Evolutionary conservation across 2,888 invertebrate genomes (phyloP).

Genomic region (Eutolmus rufibarbis): DNA sequence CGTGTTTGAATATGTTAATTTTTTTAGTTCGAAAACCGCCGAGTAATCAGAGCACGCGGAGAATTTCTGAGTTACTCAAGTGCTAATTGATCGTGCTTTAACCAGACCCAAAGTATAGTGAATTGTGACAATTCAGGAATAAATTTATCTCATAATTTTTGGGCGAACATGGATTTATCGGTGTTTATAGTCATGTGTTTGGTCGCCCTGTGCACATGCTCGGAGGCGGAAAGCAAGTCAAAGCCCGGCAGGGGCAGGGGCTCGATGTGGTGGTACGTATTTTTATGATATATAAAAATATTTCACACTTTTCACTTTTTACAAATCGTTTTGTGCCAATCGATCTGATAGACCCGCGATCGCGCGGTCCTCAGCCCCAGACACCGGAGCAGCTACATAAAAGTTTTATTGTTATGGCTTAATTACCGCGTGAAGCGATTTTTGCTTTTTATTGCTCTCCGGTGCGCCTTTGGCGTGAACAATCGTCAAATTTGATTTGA

Average conservation of each 20-base stretch:
- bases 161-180: conserved; percentile 58
- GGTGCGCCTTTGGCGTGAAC: background rate
- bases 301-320: background rate
- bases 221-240: conserved; percentile 59
- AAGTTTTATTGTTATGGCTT: conserved; percentile 29
- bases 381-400: background rate
- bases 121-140: conserved; percentile 36
- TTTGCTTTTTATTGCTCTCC: background rate
- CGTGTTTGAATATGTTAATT: conserved; percentile 51
- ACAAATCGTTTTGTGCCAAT: background rate
- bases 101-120: conserved; percentile 10
- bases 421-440: conserved; percentile 12
- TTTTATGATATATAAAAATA: background rate
- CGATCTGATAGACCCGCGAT: background rate
- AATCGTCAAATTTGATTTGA: conserved; percentile 30
- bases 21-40: background rate
- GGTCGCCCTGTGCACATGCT: conserved; percentile 55
- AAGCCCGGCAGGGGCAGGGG: conserved; percentile 82
- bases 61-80: conserved; percentile 46
- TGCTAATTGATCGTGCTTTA: conserved; percentile 61
- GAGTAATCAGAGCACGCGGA: conserved; percentile 15
- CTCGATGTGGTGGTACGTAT: conserved; percentile 90
- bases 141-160: background rate
- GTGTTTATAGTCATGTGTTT: conserved; percentile 56
- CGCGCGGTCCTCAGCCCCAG: background rate